Evolutionary conservation across 2,797 vertebrate species (phyloP), one percentile per base, ranked within the genome.

Genomic region (Phoxinus dragarum): DNA sequence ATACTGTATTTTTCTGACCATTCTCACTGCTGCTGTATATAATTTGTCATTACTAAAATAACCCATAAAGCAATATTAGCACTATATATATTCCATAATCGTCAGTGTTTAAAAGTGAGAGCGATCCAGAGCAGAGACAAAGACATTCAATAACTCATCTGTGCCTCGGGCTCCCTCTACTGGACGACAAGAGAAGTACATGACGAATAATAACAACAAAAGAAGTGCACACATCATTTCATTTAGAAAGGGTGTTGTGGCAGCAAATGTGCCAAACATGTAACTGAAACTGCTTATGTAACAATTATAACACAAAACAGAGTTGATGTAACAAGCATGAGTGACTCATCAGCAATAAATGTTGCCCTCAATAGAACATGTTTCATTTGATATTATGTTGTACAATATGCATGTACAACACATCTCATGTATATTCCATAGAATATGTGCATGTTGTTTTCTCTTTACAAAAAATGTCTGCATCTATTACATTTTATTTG

Each of bases 121-220:
- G 66, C n/a, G 3, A 31, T 44, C 49, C 64, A 6, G 54, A 5
- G 38, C 42, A 40, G 36, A 82, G 47, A 89, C 78, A 87, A 84
- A 87, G 61, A 47, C 74, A 10, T 34, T 7, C 19, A 77, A 66
- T 31, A 66, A 16, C 12, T 84, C 17, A 74, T 83, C 5, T 75
- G 68, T 81, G 90, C 91, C 81, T 93, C 27, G 93, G 91, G 36
- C 86, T 88, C 93, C 91, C 89, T 92, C 93, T 93, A 81, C 80
- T 92, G 93, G 88, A 73, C 6, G 0, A 3, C 11, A 0, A 0
- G 6, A 52, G 75, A 80, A 89, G 66, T 61, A 38, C 40, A 72
- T 1, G 56, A 19, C 14, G 2, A 82, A 82, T 19, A 74, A 83
- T 75, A 38, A 42, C 34, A 68, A 84, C 61, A 54, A 68, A 84